A percentile compares a stretch with the other conserved stretches of the same genome.
phyloP scores from a whole-genome alignment of 2,113 vertebrate genomes.

The Ondatra zibethicus region DNA sequence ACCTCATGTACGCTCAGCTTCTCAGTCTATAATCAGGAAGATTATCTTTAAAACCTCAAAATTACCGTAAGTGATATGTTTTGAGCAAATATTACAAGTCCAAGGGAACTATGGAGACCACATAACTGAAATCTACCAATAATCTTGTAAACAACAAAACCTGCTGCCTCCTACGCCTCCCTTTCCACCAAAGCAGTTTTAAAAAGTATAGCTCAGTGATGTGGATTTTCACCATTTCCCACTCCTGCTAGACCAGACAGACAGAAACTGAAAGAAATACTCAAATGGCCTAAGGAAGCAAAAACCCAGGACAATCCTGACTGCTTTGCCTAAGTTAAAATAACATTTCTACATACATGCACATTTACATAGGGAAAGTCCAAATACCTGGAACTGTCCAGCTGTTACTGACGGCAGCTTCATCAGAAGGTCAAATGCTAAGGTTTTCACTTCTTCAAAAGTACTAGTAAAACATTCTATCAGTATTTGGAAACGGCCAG shows the following conservation, averaged over 20 bases:
- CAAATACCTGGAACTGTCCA: slow-evolving; percentile 90
- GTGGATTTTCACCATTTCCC: background rate
- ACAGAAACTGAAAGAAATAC: slow-evolving; percentile 1
- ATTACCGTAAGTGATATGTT: slow-evolving; percentile 69
- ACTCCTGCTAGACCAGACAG: background rate
- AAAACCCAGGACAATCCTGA: background rate
- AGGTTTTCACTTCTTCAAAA: slow-evolving; percentile 95
- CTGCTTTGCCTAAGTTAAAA: slow-evolving; percentile 7
- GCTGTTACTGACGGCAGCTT: slow-evolving; percentile 88
- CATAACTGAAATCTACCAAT: slow-evolving; percentile 60
- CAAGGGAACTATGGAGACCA: background rate
- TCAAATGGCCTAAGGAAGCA: slow-evolving; percentile 10
- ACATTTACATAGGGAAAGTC: background rate
- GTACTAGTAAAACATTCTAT: slow-evolving; percentile 94
- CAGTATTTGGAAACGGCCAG: slow-evolving; percentile 88
- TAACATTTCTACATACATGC: background rate
- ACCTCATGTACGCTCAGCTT: slow-evolving; percentile 46
- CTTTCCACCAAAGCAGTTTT: slow-evolving; percentile 14
- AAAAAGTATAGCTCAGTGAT: slow-evolving; percentile 2
- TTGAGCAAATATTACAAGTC: slow-evolving; percentile 37
- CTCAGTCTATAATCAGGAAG: slow-evolving; percentile 29
- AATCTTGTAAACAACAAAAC: slow-evolving; percentile 49
- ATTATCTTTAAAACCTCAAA: slow-evolving; percentile 59
- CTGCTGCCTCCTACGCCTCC: background rate
- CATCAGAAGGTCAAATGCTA: slow-evolving; percentile 91